Percentiles rank a stretch among this genome's conserved stretches.
Evolutionary conservation across 2,888 invertebrate species (phyloP).

Genomic region (Odontomyia ornata): DNA sequence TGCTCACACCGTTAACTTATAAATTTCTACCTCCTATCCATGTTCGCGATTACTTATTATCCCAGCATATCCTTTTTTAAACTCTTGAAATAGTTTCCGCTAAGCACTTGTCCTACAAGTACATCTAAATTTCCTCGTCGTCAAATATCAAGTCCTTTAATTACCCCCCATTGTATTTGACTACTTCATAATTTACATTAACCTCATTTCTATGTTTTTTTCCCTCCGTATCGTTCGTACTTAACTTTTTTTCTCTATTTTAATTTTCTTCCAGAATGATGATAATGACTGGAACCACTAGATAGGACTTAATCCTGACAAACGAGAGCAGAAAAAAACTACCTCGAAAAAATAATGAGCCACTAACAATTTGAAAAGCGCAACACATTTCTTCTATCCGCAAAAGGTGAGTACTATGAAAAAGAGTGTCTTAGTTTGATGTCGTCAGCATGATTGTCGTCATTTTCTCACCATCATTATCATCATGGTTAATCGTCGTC

Average conservation of each 20-base stretch:
- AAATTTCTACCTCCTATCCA: no score
- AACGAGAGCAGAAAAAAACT: neutral
- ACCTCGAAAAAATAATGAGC: constrained; percentile 28
- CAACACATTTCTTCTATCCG: neutral
- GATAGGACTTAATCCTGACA: neutral
- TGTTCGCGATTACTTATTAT: no score
- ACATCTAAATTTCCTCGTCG: no score
- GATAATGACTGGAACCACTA: constrained; percentile 17
- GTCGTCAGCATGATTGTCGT: neutral
- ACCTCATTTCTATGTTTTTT: constrained; percentile 22
- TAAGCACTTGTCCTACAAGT: no score
- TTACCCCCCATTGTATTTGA: neutral
- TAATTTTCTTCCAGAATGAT: neutral
- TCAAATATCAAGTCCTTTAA: neutral
- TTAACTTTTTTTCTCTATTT: neutral
- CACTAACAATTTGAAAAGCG: constrained; percentile 31
- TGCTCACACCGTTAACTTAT: no score
- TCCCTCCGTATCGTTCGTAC: neutral
- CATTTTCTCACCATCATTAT: neutral
- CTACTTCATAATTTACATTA: neutral
- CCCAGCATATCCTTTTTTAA: no score
- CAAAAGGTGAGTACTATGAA: constrained; percentile 9
- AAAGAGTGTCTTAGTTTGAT: neutral
- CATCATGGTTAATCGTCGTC: constrained; percentile 21
- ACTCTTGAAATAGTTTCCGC: no score